A percentile compares a stretch with the other conserved stretches of the same genome.
phyloP scores from a whole-genome alignment of 2,113 vertebrate species.

The Trichechus manatus region DNA sequence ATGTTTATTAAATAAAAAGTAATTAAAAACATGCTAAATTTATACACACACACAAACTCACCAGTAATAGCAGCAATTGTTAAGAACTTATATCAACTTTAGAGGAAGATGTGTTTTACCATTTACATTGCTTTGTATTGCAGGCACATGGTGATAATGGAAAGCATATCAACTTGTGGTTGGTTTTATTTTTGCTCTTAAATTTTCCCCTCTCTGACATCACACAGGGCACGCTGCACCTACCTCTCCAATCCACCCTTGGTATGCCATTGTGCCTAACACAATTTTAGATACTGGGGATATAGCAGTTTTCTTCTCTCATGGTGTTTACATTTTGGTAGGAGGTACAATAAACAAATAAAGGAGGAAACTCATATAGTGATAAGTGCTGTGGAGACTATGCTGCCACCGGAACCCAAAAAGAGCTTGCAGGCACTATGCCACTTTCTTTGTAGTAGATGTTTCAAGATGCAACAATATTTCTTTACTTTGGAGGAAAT shows the following conservation, averaged over 20 bases:
- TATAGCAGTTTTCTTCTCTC: background rate
- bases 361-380: background rate
- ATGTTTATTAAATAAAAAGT: conserved; percentile 16
- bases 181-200: background rate
- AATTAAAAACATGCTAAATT: background rate
- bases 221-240: background rate
- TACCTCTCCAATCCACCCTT: fast-evolving
- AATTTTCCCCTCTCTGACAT: background rate
- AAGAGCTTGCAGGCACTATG: background rate
- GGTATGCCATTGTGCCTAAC: background rate
- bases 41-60: background rate
- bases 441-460: background rate
- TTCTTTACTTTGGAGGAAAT: background rate
- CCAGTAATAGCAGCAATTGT: background rate
- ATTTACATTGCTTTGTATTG: background rate
- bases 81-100: background rate
- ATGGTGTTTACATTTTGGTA: background rate
- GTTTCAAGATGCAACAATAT: background rate
- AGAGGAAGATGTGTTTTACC: background rate
- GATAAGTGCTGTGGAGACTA: background rate
- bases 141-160: background rate
- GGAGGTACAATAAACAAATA: background rate
- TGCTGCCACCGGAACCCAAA: background rate
- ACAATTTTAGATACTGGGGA: background rate
- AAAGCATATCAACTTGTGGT: background rate